A percentile compares a stretch with the other conserved stretches of the same genome.
Conservation (phyloP, 1,140 invertebrate species). For the Antheraea pernyi region DNA sequence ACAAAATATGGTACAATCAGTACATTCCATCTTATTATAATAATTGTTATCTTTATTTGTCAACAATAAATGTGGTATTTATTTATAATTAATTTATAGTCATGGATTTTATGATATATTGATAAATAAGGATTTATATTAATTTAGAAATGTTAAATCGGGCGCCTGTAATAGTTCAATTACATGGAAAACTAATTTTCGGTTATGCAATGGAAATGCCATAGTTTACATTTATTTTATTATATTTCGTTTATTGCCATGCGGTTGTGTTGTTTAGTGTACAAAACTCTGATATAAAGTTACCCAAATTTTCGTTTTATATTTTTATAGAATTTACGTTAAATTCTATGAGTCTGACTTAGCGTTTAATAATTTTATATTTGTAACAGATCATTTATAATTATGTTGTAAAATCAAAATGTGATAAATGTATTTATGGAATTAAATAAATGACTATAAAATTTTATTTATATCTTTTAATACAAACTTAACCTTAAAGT, state of each 20-base stretch:
- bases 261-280: conserved; percentile 66
- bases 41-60: too few species aligned
- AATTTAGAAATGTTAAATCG: neutral
- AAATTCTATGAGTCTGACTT: conserved; percentile 76
- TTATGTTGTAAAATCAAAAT: conserved; percentile 47
- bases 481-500: neutral
- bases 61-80: neutral
- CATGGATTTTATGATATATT: neutral
- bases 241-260: conserved; percentile 58
- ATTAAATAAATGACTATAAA: conserved; percentile 43
- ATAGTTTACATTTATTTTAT: conserved; percentile 43
- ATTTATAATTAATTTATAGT: neutral
- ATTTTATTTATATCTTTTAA: conserved; percentile 9
- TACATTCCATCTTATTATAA: conserved; percentile 32
- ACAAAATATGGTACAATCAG: conserved; percentile 36
- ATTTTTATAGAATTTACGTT: conserved; percentile 69
- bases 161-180: conserved; percentile 31
- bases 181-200: conserved; percentile 33
- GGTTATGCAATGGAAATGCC: conserved; percentile 43
- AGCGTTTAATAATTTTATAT: conserved; percentile 51
- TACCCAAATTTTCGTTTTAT: conserved; percentile 66
- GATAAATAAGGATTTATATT: neutral
- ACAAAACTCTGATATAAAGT: conserved; percentile 59
- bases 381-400: conserved; percentile 50
- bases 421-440: conserved; percentile 70